These are phyloP conservation scores for Atta cephalotes DNA, from an alignment of 1,140 invertebrate species.

Conservation along the genomic window DNA sequence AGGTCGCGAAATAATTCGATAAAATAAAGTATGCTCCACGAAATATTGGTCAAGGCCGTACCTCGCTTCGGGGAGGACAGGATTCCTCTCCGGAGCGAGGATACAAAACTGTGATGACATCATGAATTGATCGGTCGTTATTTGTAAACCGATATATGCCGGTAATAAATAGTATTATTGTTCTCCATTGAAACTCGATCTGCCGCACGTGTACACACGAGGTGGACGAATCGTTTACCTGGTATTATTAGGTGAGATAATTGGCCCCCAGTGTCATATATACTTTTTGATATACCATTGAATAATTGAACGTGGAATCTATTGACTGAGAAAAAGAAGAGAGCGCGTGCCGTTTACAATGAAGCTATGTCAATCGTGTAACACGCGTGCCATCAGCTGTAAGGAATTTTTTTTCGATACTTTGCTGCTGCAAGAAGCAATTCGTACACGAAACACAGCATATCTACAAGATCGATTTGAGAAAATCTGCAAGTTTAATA, in stretches of 20 bases:
- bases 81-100: not conserved
- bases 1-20: conserved; percentile 42
- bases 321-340: conserved; percentile 5
- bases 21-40: conserved; percentile 38
- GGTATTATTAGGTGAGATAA: not conserved
- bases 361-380: not conserved
- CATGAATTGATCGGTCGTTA: conserved; percentile 6
- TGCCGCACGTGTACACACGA: too few species aligned
- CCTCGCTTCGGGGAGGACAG: not conserved
- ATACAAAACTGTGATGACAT: conserved; percentile 11
- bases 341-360: not conserved
- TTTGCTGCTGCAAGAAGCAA: not conserved
- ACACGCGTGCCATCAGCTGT: not conserved
- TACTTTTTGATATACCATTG: not conserved
- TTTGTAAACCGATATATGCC: conserved; percentile 1
- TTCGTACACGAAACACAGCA: not conserved
- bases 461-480: not conserved
- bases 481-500: not conserved
- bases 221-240: not conserved
- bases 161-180: conserved; percentile 6
- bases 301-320: conserved; percentile 10
- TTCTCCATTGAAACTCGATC: not conserved
- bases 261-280: not conserved
- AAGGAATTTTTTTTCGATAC: not conserved
- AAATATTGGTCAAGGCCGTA: conserved; percentile 53